Evolutionary conservation across 2,888 invertebrate species (phyloP), one percentile per base, ranked within the genome.

Genomic region (Eristalinus aeneus): DNA sequence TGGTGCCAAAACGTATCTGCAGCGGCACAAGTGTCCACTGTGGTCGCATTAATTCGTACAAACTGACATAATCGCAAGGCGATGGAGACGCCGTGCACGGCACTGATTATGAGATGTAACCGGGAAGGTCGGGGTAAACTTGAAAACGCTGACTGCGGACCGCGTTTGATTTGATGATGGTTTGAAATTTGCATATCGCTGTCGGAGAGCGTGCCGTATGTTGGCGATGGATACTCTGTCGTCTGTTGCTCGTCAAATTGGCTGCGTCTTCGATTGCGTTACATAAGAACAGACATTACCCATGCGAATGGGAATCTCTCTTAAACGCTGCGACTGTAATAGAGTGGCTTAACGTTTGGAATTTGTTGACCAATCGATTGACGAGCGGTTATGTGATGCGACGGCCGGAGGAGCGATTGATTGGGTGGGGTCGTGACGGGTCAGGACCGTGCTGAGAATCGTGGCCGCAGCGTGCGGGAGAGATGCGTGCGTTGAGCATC

Each of bases 321-420:
- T 46, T n/a, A 68, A 27, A 56, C 54, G 32, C 20, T 31, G 71
- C 20, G 71, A 74, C 36, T 39, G 56, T 36, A 58, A 81, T 11
- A 60, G 72, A 63, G 56, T 73, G 61, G 67, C 72, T 72, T 67
- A 71, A 67, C 58, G 79, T 39, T 72, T 46, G 85, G 68, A 73
- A 80, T 76, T 80, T 76, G 68, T 85, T 85, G 76, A 75, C 56
- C 72, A 85, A 85, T 85, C 85, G 68, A 76, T 80, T 68, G 61
- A 76, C 58, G 20, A 20, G 58, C 46, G 46, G 46, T 46, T 46
- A 46, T 61, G 39, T 85, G 80, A 85, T 68, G 72, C 72, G 80
- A 84, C 65, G 64, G 32, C 68, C 36, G 76, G 64, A 54, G 53
- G 22, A 32, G 68, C 27, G 27, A 56, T 11, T 54, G 63, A 34